A percentile compares a stretch with the other conserved stretches of the same genome.
phyloP scores from a whole-genome alignment of 2,113 vertebrate species.

The Melozone crissalis region DNA sequence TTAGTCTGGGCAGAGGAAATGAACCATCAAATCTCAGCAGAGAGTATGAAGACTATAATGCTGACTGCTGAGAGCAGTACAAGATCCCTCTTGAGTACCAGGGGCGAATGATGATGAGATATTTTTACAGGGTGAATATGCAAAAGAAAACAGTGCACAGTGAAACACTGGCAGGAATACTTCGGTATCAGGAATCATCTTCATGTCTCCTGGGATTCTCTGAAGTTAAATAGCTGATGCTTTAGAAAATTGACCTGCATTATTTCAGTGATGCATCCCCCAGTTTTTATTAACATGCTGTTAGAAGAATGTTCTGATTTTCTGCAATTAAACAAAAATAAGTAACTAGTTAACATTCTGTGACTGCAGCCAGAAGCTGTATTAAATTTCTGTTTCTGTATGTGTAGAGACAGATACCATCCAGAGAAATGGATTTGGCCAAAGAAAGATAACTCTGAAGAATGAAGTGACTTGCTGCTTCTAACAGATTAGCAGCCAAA shows the following conservation, averaged over 20 bases:
- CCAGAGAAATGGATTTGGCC: neutral
- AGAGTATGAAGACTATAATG: constrained; percentile 22
- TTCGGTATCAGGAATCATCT: neutral
- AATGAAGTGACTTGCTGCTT: neutral
- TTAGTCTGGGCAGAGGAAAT: constrained; percentile 51
- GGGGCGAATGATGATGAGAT: constrained; percentile 22
- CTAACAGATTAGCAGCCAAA: neutral
- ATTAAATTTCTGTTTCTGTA: neutral
- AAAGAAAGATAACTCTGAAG: neutral
- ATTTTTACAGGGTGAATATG: neutral
- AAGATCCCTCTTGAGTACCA: neutral
- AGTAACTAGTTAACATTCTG: constrained; percentile 6
- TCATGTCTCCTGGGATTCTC: neutral
- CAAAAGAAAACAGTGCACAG: constrained; percentile 3
- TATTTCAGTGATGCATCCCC: neutral
- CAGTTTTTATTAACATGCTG: neutral
- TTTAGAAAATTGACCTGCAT: neutral
- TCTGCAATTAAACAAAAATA: constrained; percentile 37
- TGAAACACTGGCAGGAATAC: neutral
- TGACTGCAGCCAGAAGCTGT: neutral
- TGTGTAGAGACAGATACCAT: neutral
- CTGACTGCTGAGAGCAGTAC: constrained; percentile 21
- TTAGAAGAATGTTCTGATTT: constrained; percentile 11
- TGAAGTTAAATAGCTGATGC: neutral
- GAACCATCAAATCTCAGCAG: constrained; percentile 52